Conservation (phyloP, 2,888 invertebrate species). For the Ophioninae sp. region DNA sequence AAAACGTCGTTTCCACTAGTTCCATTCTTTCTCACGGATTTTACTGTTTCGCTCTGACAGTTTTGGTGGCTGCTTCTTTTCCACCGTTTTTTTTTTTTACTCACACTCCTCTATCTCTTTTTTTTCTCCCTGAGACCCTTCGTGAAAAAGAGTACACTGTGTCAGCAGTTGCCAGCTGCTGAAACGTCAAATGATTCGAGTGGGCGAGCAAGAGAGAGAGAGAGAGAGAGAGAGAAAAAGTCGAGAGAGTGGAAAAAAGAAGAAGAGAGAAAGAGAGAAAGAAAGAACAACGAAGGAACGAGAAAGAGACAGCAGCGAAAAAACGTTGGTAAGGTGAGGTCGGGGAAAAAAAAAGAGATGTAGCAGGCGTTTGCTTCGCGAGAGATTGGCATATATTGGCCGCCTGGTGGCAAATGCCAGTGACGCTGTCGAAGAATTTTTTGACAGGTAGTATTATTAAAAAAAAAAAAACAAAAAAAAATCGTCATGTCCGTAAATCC, state of each 20-base stretch:
- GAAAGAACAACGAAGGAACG: conserved; percentile 13
- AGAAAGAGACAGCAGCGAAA: conserved; percentile 34
- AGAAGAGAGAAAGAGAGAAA: conserved; percentile 10
- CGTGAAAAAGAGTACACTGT: conserved; percentile 74
- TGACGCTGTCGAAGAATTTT: conserved; percentile 78
- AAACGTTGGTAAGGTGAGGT: conserved; percentile 29
- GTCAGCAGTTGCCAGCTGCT: conserved; percentile 78
- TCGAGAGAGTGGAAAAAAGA: conserved; percentile 20
- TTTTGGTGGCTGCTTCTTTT: conserved; percentile 19
- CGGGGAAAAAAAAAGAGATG: conserved; percentile 45
- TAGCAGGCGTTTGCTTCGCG: conserved; percentile 57
- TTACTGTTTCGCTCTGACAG: conserved; percentile 40
- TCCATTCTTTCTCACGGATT: conserved; percentile 54
- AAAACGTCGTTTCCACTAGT: conserved; percentile 44
- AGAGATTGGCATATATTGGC: conserved; percentile 72
- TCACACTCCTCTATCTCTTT: conserved; percentile 40
- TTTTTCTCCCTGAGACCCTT: conserved; percentile 39
- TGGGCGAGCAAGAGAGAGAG: conserved; percentile 4
- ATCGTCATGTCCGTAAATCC: conserved; percentile 30
- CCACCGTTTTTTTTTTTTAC: conserved; percentile 38
- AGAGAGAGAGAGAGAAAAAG: conserved; percentile 27
- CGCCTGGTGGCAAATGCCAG: conserved; percentile 77
- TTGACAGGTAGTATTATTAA: conserved; percentile 78
- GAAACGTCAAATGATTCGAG: conserved; percentile 71
- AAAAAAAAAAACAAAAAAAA: conserved; percentile 54